phyloP scores from a whole-genome alignment of 2,797 vertebrate genomes.

The Urocyon cinereoargenteus region DNA sequence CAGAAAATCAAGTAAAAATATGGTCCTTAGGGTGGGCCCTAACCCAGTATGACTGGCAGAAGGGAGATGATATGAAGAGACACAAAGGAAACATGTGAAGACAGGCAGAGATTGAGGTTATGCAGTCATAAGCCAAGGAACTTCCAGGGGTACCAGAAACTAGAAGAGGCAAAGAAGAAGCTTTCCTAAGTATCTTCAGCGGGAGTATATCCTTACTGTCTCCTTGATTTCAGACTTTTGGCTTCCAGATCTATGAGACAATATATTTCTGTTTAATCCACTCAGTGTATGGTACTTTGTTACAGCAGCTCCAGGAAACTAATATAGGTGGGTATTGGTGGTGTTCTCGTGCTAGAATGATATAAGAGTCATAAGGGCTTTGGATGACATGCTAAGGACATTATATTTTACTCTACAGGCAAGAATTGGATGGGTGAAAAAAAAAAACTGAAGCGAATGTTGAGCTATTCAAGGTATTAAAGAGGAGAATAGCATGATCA shows the following conservation, averaged over 20 bases:
- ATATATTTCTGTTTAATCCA: neutral
- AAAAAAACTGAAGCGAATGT: neutral
- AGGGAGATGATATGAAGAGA: neutral
- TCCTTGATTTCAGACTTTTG: neutral
- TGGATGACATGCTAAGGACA: neutral
- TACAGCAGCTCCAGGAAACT: neutral
- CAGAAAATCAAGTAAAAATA: neutral
- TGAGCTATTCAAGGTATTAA: neutral
- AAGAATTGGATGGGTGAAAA: neutral
- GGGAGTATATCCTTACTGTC: neutral
- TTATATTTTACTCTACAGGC: neutral
- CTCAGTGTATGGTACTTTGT: neutral
- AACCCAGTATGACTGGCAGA: neutral
- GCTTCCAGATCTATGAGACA: neutral
- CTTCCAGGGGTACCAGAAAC: neutral
- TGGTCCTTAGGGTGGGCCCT: neutral
- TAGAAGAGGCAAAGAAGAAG: neutral
- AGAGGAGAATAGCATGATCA: neutral
- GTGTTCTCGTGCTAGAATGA: neutral
- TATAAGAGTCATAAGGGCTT: neutral
- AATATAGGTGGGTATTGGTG: neutral
- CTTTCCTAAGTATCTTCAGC: neutral
- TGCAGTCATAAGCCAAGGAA: neutral
- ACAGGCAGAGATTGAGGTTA: neutral
- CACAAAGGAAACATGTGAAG: neutral